These are phyloP conservation scores for Carterocephalus palaemon DNA, from an alignment of 2,888 invertebrate species.

Conservation along the genomic window DNA sequence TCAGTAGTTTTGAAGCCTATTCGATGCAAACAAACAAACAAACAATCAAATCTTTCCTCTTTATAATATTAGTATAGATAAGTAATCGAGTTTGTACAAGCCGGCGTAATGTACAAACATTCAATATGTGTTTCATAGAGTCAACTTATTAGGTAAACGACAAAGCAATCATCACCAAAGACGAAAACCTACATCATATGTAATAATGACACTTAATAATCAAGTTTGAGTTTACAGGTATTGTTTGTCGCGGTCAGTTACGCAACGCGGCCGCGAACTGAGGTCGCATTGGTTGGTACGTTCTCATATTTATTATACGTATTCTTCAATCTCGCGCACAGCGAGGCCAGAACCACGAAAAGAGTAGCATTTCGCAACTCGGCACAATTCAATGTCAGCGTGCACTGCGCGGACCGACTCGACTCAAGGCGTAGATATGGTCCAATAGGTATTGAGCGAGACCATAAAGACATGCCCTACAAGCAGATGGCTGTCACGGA, in stretches of 20 bases:
- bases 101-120: no score
- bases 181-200: neutral
- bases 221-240: conserved; percentile 39
- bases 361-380: conserved; percentile 73
- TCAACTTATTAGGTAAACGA: no score
- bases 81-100: no score
- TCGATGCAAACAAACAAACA: no score
- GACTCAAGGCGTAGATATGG: no score
- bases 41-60: no score
- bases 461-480: no score
- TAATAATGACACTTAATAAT: conserved; percentile 9
- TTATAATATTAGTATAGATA: no score
- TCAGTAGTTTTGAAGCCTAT: no score
- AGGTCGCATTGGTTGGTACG: conserved; percentile 75
- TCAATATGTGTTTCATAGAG: no score
- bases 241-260: conserved; percentile 68
- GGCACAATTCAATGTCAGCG: conserved; percentile 71
- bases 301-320: conserved; percentile 77
- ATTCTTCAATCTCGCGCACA: conserved; percentile 72
- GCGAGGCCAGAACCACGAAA: conserved; percentile 69
- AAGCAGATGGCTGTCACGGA: no score
- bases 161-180: conserved; percentile 5
- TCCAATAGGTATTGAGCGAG: no score
- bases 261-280: conserved; percentile 74
- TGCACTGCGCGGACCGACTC: conserved; percentile 53